phyloP scores from a whole-genome alignment of 1,140 invertebrate genomes.

The Cecropterus lyciades region DNA sequence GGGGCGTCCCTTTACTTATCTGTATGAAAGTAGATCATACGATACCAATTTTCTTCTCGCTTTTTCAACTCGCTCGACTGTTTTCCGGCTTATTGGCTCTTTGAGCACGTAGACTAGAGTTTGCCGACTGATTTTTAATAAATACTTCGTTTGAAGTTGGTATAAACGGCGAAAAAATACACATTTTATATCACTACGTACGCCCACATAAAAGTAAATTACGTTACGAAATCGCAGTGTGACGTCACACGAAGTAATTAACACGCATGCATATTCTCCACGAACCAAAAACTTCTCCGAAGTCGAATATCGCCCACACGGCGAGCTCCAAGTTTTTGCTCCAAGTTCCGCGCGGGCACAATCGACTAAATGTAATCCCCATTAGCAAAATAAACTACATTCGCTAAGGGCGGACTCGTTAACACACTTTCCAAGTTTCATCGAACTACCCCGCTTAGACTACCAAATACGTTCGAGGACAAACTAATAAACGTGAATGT shows the following conservation, averaged over 20 bases:
- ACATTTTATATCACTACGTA: neutral
- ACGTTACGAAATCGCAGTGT: no score
- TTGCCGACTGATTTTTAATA: constrained; percentile 28
- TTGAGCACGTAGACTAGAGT: constrained; percentile 39
- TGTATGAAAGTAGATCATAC: constrained; percentile 71
- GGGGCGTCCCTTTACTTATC: constrained; percentile 67
- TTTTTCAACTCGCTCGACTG: constrained; percentile 52
- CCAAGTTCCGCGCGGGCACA: constrained; percentile 54
- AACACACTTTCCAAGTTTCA: constrained; percentile 80
- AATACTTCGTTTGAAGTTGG: constrained; percentile 31
- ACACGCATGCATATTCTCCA: constrained; percentile 21
- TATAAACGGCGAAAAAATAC: constrained; percentile 22
- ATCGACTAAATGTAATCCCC: constrained; percentile 70
- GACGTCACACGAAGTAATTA: constrained; percentile 12
- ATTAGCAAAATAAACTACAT: constrained; percentile 75
- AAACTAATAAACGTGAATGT: constrained; percentile 84
- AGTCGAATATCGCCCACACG: constrained; percentile 31
- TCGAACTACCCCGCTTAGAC: constrained; percentile 77
- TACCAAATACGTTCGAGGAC: constrained; percentile 78
- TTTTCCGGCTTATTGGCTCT: constrained; percentile 52
- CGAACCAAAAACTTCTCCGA: constrained; percentile 27
- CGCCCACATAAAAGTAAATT: no score
- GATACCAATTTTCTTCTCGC: constrained; percentile 71
- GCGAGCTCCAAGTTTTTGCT: constrained; percentile 41
- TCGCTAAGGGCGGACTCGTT: constrained; percentile 68